Evolutionary conservation across 2,797 vertebrate genomes (phyloP), one percentile per base, ranked within the genome.

Genomic region (Psittacula echo): DNA sequence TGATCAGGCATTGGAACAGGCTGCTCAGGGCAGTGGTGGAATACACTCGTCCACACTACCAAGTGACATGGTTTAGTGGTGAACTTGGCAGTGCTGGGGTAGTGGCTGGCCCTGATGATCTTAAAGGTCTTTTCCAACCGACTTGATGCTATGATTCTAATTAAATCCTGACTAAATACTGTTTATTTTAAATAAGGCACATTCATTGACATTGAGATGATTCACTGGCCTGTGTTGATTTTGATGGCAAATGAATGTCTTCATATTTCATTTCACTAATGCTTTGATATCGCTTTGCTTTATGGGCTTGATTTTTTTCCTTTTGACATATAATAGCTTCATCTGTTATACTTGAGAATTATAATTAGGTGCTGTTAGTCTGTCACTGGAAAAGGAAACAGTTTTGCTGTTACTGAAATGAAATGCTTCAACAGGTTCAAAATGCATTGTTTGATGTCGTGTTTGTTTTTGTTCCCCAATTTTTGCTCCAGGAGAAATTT

Each of bases 401-500:
- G 23, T 81, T 76, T 66, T 78, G 37, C 50, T 73, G 15, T 77
- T 77, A 66, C 42, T 82, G 71, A 90, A 85, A 85, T 66, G 16
- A 78, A 90, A 74, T 48, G 26, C 44, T 95, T 86, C 79, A 67
- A 72, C 75, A 85, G 89, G 75, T 95, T 92, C 79, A 85, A 92
- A 87, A 82, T 61, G 42, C 39, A 67, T 94, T 90, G 66, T 73
- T 92, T 2, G 7, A 71, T 71, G 81, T 39, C 26, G 21, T 51
- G 42, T 48, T 84, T 93, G 65, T 60, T 90, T 72, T 85, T 85
- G 26, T 58, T 50, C 32, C 45, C 58, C 71, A 77, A 74, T 48
- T 87, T 90, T 90, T 78, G 71, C 67, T 84, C 47, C 47, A 62
- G 75, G 56, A 87, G 56, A 85, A 85, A 41, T 82, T 82, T 85